These are phyloP conservation scores for Salvator merianae DNA, from an alignment of 2,113 vertebrate species.

Conservation along the genomic window DNA sequence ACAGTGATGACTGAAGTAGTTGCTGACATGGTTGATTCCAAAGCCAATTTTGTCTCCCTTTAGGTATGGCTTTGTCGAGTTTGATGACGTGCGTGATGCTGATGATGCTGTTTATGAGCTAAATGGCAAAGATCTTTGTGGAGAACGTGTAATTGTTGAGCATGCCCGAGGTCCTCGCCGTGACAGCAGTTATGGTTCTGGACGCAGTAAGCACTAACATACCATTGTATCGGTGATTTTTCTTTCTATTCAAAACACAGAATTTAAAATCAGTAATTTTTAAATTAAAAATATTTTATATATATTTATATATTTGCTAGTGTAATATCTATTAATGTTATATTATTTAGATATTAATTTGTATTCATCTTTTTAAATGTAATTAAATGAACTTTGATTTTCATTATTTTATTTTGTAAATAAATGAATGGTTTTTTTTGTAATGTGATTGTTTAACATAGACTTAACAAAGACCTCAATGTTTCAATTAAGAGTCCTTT, in stretches of 20 bases:
- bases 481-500: slow-evolving; percentile 99
- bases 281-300: slow-evolving; percentile 34
- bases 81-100: slow-evolving; percentile 94
- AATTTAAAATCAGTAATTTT: slow-evolving; percentile 40
- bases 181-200: slow-evolving; percentile 87
- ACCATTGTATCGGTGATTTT: slow-evolving; percentile 59
- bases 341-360: slow-evolving; percentile 62
- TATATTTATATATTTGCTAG: slow-evolving; percentile 41
- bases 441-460: slow-evolving; percentile 89
- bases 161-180: slow-evolving; percentile 85
- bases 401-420: slow-evolving; percentile 68
- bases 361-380: slow-evolving; percentile 64
- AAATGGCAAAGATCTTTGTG: slow-evolving; percentile 96
- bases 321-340: slow-evolving; percentile 65
- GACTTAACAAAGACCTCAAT: slow-evolving; percentile 97
- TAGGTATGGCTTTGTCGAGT: slow-evolving; percentile 97
- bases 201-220: slow-evolving; percentile 88
- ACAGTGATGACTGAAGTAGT: neutral
- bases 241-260: slow-evolving; percentile 60
- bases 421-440: slow-evolving; percentile 76
- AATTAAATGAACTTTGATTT: slow-evolving; percentile 59
- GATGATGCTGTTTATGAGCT: slow-evolving; percentile 97
- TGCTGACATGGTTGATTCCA: neutral
- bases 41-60: slow-evolving; percentile 16
- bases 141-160: slow-evolving; percentile 87